Evolutionary conservation across 2,888 invertebrate genomes (phyloP).

Genomic region (Amiota mariae): DNA sequence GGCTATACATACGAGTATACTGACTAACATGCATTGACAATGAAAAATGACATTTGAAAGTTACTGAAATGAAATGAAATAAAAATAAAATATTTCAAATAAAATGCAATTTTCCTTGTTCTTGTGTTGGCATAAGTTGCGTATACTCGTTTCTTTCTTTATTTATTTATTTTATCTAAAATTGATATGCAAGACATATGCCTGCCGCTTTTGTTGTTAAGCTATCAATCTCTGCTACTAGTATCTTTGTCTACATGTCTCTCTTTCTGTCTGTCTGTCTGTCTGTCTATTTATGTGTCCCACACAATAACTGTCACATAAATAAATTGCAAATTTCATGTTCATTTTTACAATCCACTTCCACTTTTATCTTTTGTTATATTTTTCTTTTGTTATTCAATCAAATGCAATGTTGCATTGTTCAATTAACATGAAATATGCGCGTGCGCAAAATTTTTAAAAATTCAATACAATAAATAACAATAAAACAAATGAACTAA

Average conservation of each 20-base stretch:
- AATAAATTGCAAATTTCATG: not conserved
- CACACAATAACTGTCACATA: not conserved
- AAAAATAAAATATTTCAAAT: not conserved
- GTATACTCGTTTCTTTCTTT: conserved; percentile 3
- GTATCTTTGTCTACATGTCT: not conserved
- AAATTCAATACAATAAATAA: not conserved
- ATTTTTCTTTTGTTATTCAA: too few relatives aligned
- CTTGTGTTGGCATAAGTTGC: not conserved
- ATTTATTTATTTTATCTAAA: conserved; percentile 2
- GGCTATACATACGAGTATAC: too few relatives aligned
- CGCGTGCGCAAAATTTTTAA: not conserved
- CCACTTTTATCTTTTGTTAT: not conserved
- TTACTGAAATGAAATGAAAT: not conserved
- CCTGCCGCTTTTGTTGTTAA: too few relatives aligned
- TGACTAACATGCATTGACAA: not conserved
- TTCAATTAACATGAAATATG: not conserved
- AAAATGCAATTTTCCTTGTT: not conserved
- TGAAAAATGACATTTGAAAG: not conserved
- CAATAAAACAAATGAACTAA: not conserved
- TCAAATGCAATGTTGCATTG: too few relatives aligned
- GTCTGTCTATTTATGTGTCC: not conserved
- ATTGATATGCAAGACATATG: conserved; percentile 7
- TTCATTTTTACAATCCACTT: not conserved
- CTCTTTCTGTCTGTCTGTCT: not conserved
- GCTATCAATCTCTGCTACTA: not conserved